A percentile compares a stretch with the other conserved stretches of the same genome.
phyloP scores from a whole-genome alignment of 2,113 vertebrate species.

The Atrichornis clamosus region DNA sequence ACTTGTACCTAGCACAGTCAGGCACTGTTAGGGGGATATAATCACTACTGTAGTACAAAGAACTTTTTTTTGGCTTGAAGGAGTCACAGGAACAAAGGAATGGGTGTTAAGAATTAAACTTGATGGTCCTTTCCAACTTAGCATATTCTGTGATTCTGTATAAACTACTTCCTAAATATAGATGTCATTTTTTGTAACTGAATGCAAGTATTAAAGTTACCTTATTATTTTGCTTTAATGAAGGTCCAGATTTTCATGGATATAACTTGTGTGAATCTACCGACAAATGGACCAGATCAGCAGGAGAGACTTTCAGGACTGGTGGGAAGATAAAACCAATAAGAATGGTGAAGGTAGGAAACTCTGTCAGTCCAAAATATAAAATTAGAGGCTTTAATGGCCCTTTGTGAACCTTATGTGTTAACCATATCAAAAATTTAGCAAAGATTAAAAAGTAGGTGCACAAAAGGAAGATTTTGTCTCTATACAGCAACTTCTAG shows the following conservation, averaged over 20 bases:
- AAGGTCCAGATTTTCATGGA: background rate
- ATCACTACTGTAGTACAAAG: background rate
- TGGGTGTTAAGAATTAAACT: background rate
- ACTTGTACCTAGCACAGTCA: background rate
- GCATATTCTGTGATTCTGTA: background rate
- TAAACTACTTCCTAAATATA: background rate
- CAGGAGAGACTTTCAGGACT: background rate
- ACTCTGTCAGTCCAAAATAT: background rate
- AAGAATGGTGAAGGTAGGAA: background rate
- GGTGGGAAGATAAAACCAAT: background rate
- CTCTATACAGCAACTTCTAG: background rate
- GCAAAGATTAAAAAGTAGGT: background rate
- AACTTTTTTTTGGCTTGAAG: background rate
- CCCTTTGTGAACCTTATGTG: background rate
- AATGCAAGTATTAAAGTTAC: background rate
- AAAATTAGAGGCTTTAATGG: background rate
- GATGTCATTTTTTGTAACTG: background rate
- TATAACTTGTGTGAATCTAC: background rate
- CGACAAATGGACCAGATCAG: background rate
- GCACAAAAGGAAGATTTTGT: background rate
- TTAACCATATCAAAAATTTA: background rate
- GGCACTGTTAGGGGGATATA: background rate
- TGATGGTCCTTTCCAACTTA: background rate
- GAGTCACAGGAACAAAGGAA: background rate
- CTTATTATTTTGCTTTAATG: background rate